Base-by-base conservation (phyloP, 2,888 invertebrate genomes). In the Lasiommata megera region DNA sequence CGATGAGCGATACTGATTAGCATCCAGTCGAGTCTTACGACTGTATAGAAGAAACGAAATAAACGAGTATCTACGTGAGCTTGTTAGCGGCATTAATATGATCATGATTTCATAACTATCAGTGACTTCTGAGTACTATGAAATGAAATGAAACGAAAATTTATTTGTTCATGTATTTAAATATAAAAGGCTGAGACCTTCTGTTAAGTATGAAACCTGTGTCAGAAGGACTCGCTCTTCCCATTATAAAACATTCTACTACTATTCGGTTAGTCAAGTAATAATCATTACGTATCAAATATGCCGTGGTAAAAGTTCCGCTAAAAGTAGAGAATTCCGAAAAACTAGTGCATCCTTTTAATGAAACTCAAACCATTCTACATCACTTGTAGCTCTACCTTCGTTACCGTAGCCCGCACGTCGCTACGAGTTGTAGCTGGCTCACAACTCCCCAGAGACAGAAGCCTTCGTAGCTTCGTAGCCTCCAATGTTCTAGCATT, bases 1-100 rank as follows among this genome's bases (percentile, higher is more conserved):
- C 88, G 88, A 88, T 88, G 85, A 88, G 82, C 88, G 88, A 78
- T 84, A 84, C 89, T 88, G 90, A 89, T 88, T 88, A 83, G 82
- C 77, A 81, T 76, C 80, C 77, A 79, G 78, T 76, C 68, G 54
- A 66, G 77, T 68, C 73, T 74, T 79, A 67, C 52, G 63, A 79
- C 69, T 60, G 40, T 64, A 66, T 65, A 70, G 72, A 72, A 50
- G 56, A 64, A 60, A 61, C 44, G 11, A 12, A 44, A n/a, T 6
- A 38, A 31, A 34, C n/a, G 31, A n/a, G 36, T 12, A 48, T 6
- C 9, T 28, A 31, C 11, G 1, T 6, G 2, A 14, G 14, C 29
- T 28, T 44, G 29, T 44, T 44, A 3, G 18, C 6, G 18, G 5
- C 2, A 43, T 41, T 18, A 17, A 38, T 38, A 38, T n/a, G n/a